Percentiles rank a stretch among this genome's conserved stretches.
Evolutionary conservation across 2,113 vertebrate species (phyloP).

Genomic region (Pygathrix nemaeus): DNA sequence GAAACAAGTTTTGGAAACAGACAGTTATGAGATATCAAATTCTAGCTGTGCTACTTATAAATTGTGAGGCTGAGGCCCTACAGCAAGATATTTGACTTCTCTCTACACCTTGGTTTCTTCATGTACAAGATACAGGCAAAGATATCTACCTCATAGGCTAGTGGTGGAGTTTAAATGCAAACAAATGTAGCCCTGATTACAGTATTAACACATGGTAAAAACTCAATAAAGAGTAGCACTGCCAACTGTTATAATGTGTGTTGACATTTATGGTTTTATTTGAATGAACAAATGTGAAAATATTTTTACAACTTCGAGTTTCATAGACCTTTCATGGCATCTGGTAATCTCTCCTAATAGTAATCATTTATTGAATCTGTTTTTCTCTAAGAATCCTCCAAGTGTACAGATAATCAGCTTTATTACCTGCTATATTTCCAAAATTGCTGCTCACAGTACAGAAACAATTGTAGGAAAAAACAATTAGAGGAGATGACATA

Average conservation of each 20-base stretch:
- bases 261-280: neutral
- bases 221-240: neutral
- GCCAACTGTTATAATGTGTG: neutral
- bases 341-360: neutral
- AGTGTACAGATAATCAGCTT: neutral
- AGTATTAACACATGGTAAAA: neutral
- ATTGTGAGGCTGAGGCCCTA: neutral
- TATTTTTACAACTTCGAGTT: neutral
- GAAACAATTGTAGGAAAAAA: neutral
- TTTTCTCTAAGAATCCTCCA: neutral
- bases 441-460: neutral
- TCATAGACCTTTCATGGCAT: neutral
- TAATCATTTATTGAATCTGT: neutral
- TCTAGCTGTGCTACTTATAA: neutral
- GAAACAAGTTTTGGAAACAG: neutral
- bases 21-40: neutral
- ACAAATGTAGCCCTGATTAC: neutral
- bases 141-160: neutral
- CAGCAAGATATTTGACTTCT: neutral
- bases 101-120: neutral
- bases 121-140: neutral
- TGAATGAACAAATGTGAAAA: neutral
- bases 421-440: neutral
- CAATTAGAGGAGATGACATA: neutral
- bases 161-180: neutral